Evolutionary conservation across 2,797 vertebrate species (phyloP).

Genomic region (Antennarius maculatus): DNA sequence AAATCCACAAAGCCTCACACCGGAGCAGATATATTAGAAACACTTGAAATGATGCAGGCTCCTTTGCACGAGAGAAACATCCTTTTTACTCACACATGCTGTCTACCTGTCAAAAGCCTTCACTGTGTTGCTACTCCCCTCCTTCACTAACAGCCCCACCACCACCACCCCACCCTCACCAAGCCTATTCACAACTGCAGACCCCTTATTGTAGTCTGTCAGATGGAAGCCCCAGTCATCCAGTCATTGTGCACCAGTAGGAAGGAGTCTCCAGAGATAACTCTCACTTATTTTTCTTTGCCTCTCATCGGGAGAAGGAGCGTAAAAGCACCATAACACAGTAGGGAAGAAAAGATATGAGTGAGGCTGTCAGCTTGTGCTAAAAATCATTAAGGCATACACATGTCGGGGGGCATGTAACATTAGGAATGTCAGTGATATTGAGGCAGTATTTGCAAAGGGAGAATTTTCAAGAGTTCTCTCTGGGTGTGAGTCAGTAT

Average conservation of each 20-base stretch:
- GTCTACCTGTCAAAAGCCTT: constrained; percentile 73
- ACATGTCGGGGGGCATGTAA: constrained; percentile 54
- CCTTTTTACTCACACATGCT: constrained; percentile 67
- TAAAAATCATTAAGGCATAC: constrained; percentile 62
- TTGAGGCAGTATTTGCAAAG: constrained; percentile 12
- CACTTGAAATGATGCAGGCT: no score
- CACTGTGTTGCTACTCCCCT: constrained; percentile 42
- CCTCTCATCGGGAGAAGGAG: constrained; percentile 49
- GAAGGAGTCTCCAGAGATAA: constrained; percentile 65
- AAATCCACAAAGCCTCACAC: constrained; percentile 36
- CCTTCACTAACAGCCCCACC: constrained; percentile 27
- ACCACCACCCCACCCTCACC: constrained; percentile 6
- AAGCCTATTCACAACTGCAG: constrained; percentile 59
- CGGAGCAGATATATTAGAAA: constrained; percentile 12
- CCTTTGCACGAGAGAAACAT: no score
- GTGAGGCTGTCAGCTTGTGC: constrained; percentile 54
- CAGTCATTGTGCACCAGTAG: constrained; percentile 68
- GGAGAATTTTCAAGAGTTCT: neutral
- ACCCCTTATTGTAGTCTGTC: constrained; percentile 67
- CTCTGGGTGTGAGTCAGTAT: no score
- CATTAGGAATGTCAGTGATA: constrained; percentile 51
- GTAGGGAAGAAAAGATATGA: constrained; percentile 36
- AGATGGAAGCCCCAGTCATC: constrained; percentile 72
- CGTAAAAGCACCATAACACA: constrained; percentile 36
- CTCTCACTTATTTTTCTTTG: constrained; percentile 66